Base-by-base conservation (phyloP, 1,140 invertebrate genomes). In the Argopecten irradians region DNA sequence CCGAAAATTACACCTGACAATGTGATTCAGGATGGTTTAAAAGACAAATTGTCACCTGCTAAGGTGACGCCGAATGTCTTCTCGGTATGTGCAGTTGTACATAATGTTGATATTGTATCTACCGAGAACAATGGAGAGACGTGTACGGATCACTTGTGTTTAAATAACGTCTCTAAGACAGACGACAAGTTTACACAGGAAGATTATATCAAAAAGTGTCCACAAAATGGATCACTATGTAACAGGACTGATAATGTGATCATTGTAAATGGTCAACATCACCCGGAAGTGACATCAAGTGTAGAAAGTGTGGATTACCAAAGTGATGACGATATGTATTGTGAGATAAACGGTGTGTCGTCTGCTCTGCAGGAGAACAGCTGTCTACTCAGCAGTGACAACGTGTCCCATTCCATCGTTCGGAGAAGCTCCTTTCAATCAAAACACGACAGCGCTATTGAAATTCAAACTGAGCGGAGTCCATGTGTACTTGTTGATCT, bases 391-490 rank as follows among this genome's bases (percentile, higher is more conserved):
- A 71, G 16, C 28, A n/a, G 5, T 11, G n/a, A n/a, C 7, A 71
- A 71, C 55, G 28, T n/a, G 55, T 71, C 55, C 2, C 22, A 71
- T 28, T 71, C 22, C 55, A 71, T 71, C 28, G 55, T n/a, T 1
- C 1, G 55, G 55, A 71, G 55, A 71, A n/a, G 55, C 28, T 71
- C 55, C 55, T 71, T 71, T 28, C 55, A 71, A 71, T 71, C 55
- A 71, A 71, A 71, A 7, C 55, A 71, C n/a, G 55, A 71, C 8
- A 71, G 16, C 22, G 55, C 55, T n/a, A 28, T 71, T 71, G 22
- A 71, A 71, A 71, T 71, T 71, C 55, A 71, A 71, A 71, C n/a
- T 71, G 55, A 71, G 22, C 55, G n/a, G 22, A 71, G 55, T 71
- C 55, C n/a, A 71, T 22, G 55, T 28, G 16, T n/a, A 71, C 28